Conservation (phyloP, 2,888 invertebrate genomes). For the Notocelia uddmanniana region DNA sequence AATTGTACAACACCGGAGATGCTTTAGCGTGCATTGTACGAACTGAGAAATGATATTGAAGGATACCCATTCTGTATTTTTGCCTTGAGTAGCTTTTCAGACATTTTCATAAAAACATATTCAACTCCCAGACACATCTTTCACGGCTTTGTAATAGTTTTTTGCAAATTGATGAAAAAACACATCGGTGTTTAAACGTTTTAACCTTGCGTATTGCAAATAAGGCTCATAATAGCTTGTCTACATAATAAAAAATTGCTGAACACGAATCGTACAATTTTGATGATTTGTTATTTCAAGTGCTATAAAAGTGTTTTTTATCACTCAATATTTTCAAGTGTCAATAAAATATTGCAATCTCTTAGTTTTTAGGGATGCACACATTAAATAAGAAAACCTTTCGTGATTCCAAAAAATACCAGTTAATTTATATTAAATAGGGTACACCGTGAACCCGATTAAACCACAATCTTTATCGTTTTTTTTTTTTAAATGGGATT, state of each 20-base stretch:
- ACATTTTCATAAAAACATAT: background rate
- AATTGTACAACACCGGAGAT: no score
- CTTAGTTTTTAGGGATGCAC: constrained; percentile 2
- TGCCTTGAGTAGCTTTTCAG: background rate
- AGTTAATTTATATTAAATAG: no score
- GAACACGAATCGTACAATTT: constrained; percentile 3
- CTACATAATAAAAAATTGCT: background rate
- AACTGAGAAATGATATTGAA: no score
- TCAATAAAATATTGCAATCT: constrained; percentile 25
- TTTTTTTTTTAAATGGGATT: no score
- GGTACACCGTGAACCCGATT: no score
- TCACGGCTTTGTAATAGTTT: constrained; percentile 12
- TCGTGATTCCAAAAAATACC: no score
- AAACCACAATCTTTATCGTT: no score
- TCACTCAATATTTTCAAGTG: constrained; percentile 19
- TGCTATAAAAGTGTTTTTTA: constrained; percentile 23
- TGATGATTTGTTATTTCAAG: constrained; percentile 15
- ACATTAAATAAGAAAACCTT: background rate
- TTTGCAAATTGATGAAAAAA: no score
- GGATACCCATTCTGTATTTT: no score
- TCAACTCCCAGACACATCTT: constrained; percentile 1
- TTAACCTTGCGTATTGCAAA: background rate
- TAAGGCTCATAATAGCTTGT: background rate
- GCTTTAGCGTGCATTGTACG: no score
- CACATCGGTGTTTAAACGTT: background rate